Evolutionary conservation across 2,797 vertebrate genomes (phyloP), one percentile per base, ranked within the genome.

Genomic region (Harpagifer antarcticus): DNA sequence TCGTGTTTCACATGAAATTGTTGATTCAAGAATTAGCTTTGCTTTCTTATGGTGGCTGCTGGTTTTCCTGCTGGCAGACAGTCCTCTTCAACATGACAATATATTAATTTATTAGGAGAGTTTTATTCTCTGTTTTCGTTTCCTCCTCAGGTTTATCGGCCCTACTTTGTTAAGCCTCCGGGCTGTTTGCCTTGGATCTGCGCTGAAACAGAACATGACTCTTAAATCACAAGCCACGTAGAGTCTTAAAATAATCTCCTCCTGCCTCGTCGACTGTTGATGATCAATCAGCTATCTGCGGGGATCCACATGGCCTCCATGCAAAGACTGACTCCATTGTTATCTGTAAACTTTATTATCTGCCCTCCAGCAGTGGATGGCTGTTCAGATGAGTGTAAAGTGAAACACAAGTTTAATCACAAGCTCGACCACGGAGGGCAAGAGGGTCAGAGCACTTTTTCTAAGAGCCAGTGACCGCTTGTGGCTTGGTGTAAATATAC

Each of bases 61-160:
- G 54, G 74, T 23, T 45, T 48, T 40, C 54, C 62, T 6, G 33
- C 1, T 4, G 56, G 66, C 53, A 40, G 19, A 11, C 62, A 5
- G 17, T 37, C 7, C 42, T 77, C 0, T 1, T 53, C 37, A n/a
- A 37, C 57, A 4, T 83, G 52, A 74, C 54, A 66, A 19, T 70
- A 16, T n/a, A 23, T 47, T 3, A 71, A 64, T 87, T 79, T 66
- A 54, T 74, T 63, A 55, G 47, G 69, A 69, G 73, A 68, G 81
- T 62, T 84, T 52, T 65, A 50, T 59, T 66, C 31, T 78, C 67
- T 71, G 44, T 84, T 62, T 72, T 14, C 2, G 52, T 63, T 84
- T 80, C 62, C 61, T 83, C 60, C 84, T 89, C 78, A 82, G 86
- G 86, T 79, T 23, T 47, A 65, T 78, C 67, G 58, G 71, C 31